These are phyloP conservation scores for Erythrocebus patas DNA, from an alignment of 2,113 vertebrate genomes.

Conservation along the genomic window DNA sequence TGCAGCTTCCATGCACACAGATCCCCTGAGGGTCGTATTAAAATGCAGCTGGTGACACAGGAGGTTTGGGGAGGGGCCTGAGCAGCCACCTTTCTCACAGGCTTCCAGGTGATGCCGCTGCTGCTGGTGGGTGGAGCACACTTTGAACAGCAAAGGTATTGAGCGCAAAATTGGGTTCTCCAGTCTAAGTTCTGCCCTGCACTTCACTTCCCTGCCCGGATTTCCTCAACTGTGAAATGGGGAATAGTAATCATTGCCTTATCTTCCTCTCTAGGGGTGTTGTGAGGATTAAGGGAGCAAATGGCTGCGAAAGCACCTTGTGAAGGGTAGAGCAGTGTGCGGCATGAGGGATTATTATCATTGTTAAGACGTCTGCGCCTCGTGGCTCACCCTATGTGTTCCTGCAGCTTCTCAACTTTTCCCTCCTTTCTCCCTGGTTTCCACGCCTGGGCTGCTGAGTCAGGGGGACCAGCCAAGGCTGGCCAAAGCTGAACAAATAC, in stretches of 20 bases:
- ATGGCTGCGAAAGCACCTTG: neutral
- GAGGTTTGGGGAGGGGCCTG: neutral
- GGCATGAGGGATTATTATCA: neutral
- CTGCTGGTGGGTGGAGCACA: neutral
- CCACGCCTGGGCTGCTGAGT: slow-evolving; percentile 42
- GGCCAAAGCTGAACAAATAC: neutral
- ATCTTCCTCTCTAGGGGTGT: neutral
- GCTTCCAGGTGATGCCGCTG: neutral
- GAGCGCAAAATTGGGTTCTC: neutral
- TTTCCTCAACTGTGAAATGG: neutral
- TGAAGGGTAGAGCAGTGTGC: neutral
- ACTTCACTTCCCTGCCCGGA: neutral
- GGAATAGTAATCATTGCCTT: neutral
- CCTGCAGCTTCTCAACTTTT: neutral
- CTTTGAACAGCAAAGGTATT: neutral
- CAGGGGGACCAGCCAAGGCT: slow-evolving; percentile 14
- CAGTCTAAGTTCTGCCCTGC: neutral
- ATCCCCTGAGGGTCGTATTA: neutral
- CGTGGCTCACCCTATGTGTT: neutral
- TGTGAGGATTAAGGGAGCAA: neutral
- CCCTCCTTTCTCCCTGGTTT: neutral
- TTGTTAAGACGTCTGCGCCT: neutral
- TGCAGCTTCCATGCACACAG: neutral
- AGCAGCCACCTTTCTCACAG: neutral
- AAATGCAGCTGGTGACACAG: neutral